phyloP scores from a whole-genome alignment of 23 tunicate species.

The Oikopleura dioica region DNA sequence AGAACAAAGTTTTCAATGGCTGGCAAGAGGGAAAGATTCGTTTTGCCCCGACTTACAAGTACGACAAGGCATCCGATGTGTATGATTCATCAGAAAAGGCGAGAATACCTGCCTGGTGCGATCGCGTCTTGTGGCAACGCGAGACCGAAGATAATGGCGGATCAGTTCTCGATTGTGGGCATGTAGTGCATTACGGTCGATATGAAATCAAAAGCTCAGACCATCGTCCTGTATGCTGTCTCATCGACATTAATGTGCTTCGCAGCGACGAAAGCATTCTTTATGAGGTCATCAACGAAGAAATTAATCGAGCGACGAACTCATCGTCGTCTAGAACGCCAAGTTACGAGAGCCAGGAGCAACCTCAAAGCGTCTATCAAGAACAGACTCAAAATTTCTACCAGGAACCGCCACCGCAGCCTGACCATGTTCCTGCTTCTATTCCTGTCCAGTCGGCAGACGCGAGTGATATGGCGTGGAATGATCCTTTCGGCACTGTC shows the following conservation, averaged over 20 bases:
- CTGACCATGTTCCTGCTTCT: not conserved
- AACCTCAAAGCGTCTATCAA: too few relatives aligned
- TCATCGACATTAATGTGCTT: not conserved
- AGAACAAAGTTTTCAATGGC: conserved; percentile 66
- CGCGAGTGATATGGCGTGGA: not conserved
- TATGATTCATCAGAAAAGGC: conserved; percentile 94
- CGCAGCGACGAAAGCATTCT: not conserved
- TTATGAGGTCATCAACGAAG: not conserved
- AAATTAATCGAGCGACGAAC: not conserved
- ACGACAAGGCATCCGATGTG: conserved; percentile 70
- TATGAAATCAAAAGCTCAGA: conserved; percentile 1
- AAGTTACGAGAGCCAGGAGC: too few relatives aligned
- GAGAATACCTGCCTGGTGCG: conserved; percentile 87
- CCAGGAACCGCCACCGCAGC: too few relatives aligned
- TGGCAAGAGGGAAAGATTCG: conserved; percentile 46
- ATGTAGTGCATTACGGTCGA: not conserved
- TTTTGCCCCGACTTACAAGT: conserved; percentile 98
- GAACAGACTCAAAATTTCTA: too few relatives aligned
- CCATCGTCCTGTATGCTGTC: not conserved
- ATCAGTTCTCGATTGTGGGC: conserved; percentile 1
- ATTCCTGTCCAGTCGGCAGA: not conserved
- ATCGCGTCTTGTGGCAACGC: conserved; percentile 56
- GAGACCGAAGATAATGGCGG: not conserved
- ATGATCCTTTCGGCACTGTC: conserved; percentile 5
- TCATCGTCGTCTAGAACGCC: too few relatives aligned